phyloP scores from a whole-genome alignment of 1,140 invertebrate species.

The Oedothorax gibbosus region DNA sequence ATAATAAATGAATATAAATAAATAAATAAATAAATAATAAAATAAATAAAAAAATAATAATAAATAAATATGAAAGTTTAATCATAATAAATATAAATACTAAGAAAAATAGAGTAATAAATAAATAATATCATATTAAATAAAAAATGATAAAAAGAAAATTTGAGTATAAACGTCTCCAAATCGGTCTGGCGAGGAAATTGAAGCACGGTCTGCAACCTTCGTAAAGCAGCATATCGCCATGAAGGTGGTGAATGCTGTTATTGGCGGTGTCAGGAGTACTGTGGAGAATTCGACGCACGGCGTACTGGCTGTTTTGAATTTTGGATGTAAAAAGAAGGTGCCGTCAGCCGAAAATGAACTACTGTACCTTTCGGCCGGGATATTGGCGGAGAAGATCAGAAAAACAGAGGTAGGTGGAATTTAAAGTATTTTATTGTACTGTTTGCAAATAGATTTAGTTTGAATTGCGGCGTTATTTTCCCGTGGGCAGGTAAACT shows the following conservation, averaged over 20 bases:
- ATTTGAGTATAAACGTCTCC: not conserved
- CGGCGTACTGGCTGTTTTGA: slow-evolving; percentile 30
- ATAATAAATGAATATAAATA: no score
- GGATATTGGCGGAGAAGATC: slow-evolving; percentile 48
- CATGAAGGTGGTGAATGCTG: slow-evolving; percentile 1
- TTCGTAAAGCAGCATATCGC: not conserved
- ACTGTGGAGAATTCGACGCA: slow-evolving; percentile 39
- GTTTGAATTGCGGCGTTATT: no score
- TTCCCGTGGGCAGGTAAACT: no score
- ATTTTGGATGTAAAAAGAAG: slow-evolving; percentile 33
- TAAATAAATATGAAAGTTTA: no score
- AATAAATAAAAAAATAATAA: no score
- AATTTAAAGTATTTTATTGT: not conserved
- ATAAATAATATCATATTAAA: no score
- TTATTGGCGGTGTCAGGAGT: slow-evolving; percentile 10
- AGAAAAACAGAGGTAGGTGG: slow-evolving; percentile 70
- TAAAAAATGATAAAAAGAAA: no score
- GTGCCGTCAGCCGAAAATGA: slow-evolving; percentile 39
- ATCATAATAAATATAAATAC: no score
- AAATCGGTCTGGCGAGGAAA: not conserved
- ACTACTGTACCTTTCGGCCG: slow-evolving; percentile 43
- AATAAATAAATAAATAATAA: no score
- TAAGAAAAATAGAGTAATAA: no score
- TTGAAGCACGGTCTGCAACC: not conserved
- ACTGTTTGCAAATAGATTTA: not conserved